A percentile compares a stretch with the other conserved stretches of the same genome.
phyloP scores from a whole-genome alignment of 2,113 vertebrate genomes.

The Sylvia atricapilla region DNA sequence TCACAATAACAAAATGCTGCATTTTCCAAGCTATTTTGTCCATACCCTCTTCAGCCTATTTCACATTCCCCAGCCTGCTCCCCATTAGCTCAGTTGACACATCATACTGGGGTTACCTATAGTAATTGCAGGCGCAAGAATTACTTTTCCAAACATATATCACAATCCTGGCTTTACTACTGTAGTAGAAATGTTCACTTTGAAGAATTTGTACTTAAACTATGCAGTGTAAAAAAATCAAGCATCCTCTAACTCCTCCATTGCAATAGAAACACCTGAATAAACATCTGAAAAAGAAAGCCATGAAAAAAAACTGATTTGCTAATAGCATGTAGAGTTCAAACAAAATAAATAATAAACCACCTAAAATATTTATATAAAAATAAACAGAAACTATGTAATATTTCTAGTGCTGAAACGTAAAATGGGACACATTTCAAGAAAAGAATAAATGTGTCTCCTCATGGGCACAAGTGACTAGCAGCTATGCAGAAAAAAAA shows the following conservation, averaged over 20 bases:
- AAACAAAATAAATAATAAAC: neutral
- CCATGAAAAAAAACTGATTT: neutral
- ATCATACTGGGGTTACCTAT: neutral
- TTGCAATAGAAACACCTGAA: neutral
- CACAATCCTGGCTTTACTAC: neutral
- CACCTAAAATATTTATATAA: constrained; percentile 37
- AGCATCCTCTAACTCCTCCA: neutral
- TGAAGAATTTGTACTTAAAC: neutral
- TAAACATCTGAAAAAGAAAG: neutral
- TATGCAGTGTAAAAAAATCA: neutral
- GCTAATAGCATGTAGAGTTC: neutral
- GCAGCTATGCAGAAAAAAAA: neutral
- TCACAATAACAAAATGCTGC: neutral
- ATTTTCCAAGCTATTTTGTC: neutral
- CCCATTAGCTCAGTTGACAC: neutral
- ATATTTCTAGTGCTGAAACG: neutral
- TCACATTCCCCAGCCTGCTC: neutral
- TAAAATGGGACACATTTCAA: neutral
- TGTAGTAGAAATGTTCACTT: neutral
- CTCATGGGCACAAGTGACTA: neutral
- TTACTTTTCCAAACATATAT: neutral
- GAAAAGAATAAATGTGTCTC: neutral
- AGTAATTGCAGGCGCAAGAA: neutral
- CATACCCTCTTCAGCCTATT: neutral
- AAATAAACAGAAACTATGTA: constrained; percentile 3